Evolutionary conservation across 2,113 vertebrate genomes (phyloP), one percentile per base, ranked within the genome.

Genomic region (Gobio gobio): DNA sequence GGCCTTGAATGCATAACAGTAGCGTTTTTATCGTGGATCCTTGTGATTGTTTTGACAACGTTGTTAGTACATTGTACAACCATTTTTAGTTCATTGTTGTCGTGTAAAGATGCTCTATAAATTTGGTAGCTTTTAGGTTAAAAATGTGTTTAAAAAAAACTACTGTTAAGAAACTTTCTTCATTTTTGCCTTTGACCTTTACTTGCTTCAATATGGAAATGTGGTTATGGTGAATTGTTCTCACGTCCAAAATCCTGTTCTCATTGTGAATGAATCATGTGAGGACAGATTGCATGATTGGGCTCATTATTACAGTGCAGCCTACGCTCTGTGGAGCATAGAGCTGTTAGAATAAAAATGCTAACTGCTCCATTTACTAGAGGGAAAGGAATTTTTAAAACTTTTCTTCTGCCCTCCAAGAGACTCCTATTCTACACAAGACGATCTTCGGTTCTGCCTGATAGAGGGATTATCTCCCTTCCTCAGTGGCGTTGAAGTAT

Each of bases 381-480:
- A 78, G 22, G 22, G 22, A 14, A 78, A 58, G 12, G 3, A 24
- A 5, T 13, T 47, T 72, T 73, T 45, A 10, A 73, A 73, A 7
- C 70, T 73, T 10, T 45, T 73, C 22, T 45, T 47, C 70, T 14
- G 33, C 29, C 66, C 86, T 84, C 73, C 29, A 40, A n/a, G n/a
- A 78, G 75, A 83, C 40, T 49, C 26, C 13, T 18, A 36, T 36
- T 66, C 51, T 54, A 20, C 68, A 9, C 24, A 4, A 85, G 72
- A 56, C 51, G 49, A 73, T 74, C 83, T 77, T 82, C 29, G 66
- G 0, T 73, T 64, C 66, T 10, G n/a, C 33, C 74, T 86, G 82
- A 76, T 49, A 84, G 47, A 68, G 58, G 70, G 86, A 87, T 84
- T 82, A 84, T 81, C 59, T 87, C 49, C 10, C 77, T 18, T 45